Evolutionary conservation across 2,797 vertebrate genomes (phyloP).

Genomic region (Euthynnus affinis): DNA sequence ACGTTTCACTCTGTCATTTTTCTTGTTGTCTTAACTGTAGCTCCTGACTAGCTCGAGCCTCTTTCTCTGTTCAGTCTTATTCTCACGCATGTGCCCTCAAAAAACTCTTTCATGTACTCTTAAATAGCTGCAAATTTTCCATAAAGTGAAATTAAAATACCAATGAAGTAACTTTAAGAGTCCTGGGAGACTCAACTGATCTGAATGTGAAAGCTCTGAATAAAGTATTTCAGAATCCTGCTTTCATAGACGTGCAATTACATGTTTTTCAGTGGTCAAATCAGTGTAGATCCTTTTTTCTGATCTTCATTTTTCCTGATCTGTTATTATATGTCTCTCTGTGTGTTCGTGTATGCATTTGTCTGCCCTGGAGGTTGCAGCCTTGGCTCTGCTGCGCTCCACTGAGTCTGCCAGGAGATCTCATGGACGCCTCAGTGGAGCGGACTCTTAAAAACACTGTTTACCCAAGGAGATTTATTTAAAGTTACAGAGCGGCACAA

Average conservation of each 20-base stretch:
- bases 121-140: constrained; percentile 26
- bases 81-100: not conserved
- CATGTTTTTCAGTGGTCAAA: constrained; percentile 53
- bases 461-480: constrained; percentile 79
- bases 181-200: not conserved
- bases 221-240: constrained; percentile 31
- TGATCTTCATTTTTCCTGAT: constrained; percentile 47
- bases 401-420: constrained; percentile 73
- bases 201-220: not conserved
- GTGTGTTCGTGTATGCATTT: constrained; percentile 39
- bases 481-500: constrained; percentile 61
- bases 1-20: constrained; percentile 18
- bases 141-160: constrained; percentile 33
- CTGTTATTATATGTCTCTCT: constrained; percentile 54
- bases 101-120: not conserved
- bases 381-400: constrained; percentile 67
- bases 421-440: constrained; percentile 74
- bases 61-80: not conserved
- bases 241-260: constrained; percentile 46
- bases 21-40: not conserved
- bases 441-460: constrained; percentile 74
- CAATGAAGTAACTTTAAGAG: constrained; percentile 3
- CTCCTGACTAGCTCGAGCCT: not conserved
- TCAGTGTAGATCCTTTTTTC: constrained; percentile 35
- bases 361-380: constrained; percentile 69